Evolutionary conservation across 2,888 invertebrate genomes (phyloP), one percentile per base, ranked within the genome.

Genomic region (Lutraria lutraria): DNA sequence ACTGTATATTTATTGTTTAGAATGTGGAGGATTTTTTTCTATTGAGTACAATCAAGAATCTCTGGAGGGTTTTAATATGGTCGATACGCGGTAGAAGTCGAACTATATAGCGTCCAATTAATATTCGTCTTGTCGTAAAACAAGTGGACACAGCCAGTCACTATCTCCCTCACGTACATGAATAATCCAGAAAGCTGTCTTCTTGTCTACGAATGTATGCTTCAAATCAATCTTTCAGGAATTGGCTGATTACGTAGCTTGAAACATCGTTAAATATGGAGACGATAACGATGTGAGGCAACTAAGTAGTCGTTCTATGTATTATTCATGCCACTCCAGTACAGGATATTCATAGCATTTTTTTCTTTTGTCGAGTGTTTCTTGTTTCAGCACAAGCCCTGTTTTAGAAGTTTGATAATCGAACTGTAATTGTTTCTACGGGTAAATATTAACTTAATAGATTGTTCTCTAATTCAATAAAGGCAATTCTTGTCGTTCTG

Each of bases 281-380:
- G 86, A 81, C 68, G 86, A 86, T 81, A 86, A 86, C 86, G 86
- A 86, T 86, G 86, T 86, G 53, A 43, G 29, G 81, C 68, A 81
- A 81, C 81, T 86, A 81, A 81, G 81, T 34, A 85, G 43, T 86
- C 72, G 68, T 68, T 81, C 68, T 43, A 81, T 86, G 81, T 63
- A 86, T 86, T 86, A 86, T 86, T 81, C 81, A 86, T 86, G 53
- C 68, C 16, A 52, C 52, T 81, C 43, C 68, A 21, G 60, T 86
- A n/a, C 84, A 31, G 80, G 25, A 68, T 68, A n/a, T 68, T n/a
- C 8, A 6, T 10, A 68, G n/a, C 63, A n/a, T 68, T 68, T 68
- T 43, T n/a, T n/a, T 43, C 4, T 43, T 43, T 43, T 43, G 43
- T 68, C 63, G 63, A 25, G 13, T 68, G 63, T 8, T 3, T 68